These are phyloP conservation scores for Craterocephalus amniculus DNA, from an alignment of 2,797 vertebrate species.

Conservation along the genomic window DNA sequence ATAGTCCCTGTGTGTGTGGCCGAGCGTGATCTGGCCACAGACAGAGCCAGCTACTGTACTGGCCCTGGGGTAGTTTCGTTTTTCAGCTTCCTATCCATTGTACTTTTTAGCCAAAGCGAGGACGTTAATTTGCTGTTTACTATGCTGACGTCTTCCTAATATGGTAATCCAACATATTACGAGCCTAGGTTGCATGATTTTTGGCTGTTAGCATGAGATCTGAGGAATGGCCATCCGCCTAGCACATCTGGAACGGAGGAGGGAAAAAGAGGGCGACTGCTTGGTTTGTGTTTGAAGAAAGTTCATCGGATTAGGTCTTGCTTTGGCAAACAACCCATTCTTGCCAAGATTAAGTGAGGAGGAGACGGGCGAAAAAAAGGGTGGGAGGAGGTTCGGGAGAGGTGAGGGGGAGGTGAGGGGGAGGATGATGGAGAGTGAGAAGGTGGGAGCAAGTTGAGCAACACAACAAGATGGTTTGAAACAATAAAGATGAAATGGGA, in stretches of 20 bases:
- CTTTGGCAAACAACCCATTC: constrained; percentile 65
- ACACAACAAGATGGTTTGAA: constrained; percentile 53
- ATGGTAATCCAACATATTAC: constrained; percentile 51
- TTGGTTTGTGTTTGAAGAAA: constrained; percentile 61
- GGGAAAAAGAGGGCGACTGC: constrained; percentile 53
- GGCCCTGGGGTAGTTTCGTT: constrained; percentile 41
- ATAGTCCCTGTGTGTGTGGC: constrained; percentile 61
- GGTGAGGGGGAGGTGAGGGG: constrained; percentile 24
- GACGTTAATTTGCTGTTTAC: constrained; percentile 69
- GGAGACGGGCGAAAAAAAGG: constrained; percentile 16
- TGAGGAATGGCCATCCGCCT: constrained; percentile 59
- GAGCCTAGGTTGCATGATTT: constrained; percentile 50
- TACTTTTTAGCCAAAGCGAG: constrained; percentile 38
- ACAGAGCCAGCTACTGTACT: constrained; percentile 39
- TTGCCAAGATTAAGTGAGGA: constrained; percentile 54
- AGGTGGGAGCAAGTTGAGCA: constrained; percentile 39
- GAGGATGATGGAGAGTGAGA: constrained; percentile 36
- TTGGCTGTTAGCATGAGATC: constrained; percentile 58
- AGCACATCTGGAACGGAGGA: constrained; percentile 58
- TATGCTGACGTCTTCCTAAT: constrained; percentile 50
- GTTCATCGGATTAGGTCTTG: constrained; percentile 69
- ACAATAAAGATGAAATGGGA: constrained; percentile 65
- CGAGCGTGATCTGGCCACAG: constrained; percentile 58
- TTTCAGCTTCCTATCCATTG: constrained; percentile 46
- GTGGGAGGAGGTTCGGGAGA: constrained; percentile 40